Base-by-base conservation (phyloP, 2,888 invertebrate species). In the Prenolepis imparis region DNA sequence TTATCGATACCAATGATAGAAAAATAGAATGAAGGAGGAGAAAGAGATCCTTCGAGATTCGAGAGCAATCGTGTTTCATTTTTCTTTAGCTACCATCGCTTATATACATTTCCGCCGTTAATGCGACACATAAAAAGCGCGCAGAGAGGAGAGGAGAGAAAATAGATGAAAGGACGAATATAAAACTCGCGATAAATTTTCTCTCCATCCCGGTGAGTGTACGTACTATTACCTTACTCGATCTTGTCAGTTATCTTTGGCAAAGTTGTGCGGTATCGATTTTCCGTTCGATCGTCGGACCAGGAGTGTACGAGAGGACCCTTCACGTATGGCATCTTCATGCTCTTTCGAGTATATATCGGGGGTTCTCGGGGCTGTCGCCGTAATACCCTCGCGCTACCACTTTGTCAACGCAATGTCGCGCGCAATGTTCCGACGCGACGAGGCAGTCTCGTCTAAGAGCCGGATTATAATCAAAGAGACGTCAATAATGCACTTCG, bases 251-350 rank as follows among this genome's bases (percentile, higher is more conserved):
- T 84, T 84, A 82, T 81, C 86, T 55, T 67, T 41, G 28, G 57
- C 55, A 52, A 52, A 66, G 18, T 44, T 44, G 52, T 66, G 61
- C 57, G 57, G 28, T 87, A 88, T 90, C 75, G 86, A 81, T 87
- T 89, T 90, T 84, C 83, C 84, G 70, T 84, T 84, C 87, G 82
- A 82, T 83, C 83, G 78, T 83, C 82, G 82, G 41, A 72, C 32
- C 21, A 28, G 28, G 28, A 28, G 24, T n/a, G 61, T 73, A 52
- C 32, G n/a, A 75, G n/a, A 75, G 61, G 28, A 73, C 41, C 70
- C 80, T 81, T 55, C 66, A 52, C n/a, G 32, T 24, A 15, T 32
- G 21, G 15, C 55, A 68, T 41, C 48, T 52, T 52, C 70, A 52
- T 41, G 15, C 21, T 70, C 28, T 28, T 28, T 61, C 21, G 39